Evolutionary conservation across 2,113 vertebrate genomes (phyloP), one percentile per base, ranked within the genome.

Genomic region (Thryonomys swinderianus): DNA sequence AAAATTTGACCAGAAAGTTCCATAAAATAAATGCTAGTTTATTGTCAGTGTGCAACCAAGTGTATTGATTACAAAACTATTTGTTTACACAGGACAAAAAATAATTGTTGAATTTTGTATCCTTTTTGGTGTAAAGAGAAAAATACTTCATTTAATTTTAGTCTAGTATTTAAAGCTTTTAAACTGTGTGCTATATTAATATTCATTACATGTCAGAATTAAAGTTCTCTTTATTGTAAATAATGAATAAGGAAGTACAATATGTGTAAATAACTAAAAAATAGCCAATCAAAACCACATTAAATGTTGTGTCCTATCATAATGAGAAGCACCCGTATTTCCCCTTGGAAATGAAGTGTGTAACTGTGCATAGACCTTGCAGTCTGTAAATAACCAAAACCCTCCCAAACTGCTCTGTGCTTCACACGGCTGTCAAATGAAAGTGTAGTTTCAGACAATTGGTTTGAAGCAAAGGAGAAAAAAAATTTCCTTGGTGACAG

Each of bases 401-500:
- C 3, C 40, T 59, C 3, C 10, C 53, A 9, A 53, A 74, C 9
- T 1, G 23, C 2, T 73, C 40, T 76, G 3, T 71, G 48, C 17
- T 76, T 1, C 23, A 40, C 21, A 90, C 48, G 71, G 2, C 1
- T 74, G 25, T 37, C 45, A 74, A 71, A 74, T 45, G 11, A 55
- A 4, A 53, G 0, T 34, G 13, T 23, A 74, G 4, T 80, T 76
- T 93, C 40, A 81, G 21, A 23, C 21, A 83, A 27, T 14, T 74
- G 5, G 53, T 42, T 59, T 83, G 55, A 85, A 88, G 17, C 7
- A 89, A 86, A 85, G 12, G 32, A n/a, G n/a, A 3, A 0, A 25
- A 88, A 95, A 93, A 93, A 34, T 20, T 79, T 40, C 16, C 37
- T 86, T 93, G 32, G 32, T 18, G 92, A 42, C 2, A 32, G 9